Conservation (phyloP, 1,140 invertebrate species). For the Drosophila persimilis region DNA sequence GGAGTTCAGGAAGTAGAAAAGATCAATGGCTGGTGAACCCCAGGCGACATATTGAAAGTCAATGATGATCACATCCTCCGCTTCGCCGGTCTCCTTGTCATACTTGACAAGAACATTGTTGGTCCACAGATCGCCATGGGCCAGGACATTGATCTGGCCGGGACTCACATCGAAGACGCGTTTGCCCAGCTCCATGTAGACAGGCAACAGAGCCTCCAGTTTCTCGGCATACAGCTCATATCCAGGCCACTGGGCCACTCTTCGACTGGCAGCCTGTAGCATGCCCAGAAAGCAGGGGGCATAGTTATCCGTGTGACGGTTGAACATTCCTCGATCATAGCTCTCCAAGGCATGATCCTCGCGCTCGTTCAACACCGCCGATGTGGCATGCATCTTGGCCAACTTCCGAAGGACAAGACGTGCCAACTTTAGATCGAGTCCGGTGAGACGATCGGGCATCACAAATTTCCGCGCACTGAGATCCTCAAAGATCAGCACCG, state of each 20-base stretch:
- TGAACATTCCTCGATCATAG: constrained; percentile 78
- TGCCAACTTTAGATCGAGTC: constrained; percentile 84
- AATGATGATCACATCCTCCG: constrained; percentile 83
- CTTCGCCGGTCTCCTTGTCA: constrained; percentile 80
- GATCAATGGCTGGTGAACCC: constrained; percentile 77
- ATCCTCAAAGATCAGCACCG: constrained; percentile 77
- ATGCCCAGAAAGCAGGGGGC: constrained; percentile 60
- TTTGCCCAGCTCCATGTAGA: constrained; percentile 76
- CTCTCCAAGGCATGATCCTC: constrained; percentile 52
- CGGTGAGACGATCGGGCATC: constrained; percentile 84
- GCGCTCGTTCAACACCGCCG: constrained; percentile 79
- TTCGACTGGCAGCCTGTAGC: constrained; percentile 52
- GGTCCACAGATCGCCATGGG: constrained; percentile 87
- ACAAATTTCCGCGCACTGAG: constrained; percentile 60
- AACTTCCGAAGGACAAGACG: constrained; percentile 84
- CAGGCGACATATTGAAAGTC: constrained; percentile 80
- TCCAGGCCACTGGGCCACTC: constrained; percentile 57
- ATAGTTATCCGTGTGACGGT: constrained; percentile 72
- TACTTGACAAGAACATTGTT: constrained; percentile 88
- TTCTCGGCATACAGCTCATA: constrained; percentile 66
- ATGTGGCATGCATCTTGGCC: constrained; percentile 85
- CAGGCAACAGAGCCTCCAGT: constrained; percentile 47
- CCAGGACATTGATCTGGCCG: constrained; percentile 85
- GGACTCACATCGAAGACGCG: constrained; percentile 69
- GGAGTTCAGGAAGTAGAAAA: constrained; percentile 78